These are phyloP conservation scores for Noctua janthina DNA, from an alignment of 2,888 invertebrate genomes.

Conservation along the genomic window DNA sequence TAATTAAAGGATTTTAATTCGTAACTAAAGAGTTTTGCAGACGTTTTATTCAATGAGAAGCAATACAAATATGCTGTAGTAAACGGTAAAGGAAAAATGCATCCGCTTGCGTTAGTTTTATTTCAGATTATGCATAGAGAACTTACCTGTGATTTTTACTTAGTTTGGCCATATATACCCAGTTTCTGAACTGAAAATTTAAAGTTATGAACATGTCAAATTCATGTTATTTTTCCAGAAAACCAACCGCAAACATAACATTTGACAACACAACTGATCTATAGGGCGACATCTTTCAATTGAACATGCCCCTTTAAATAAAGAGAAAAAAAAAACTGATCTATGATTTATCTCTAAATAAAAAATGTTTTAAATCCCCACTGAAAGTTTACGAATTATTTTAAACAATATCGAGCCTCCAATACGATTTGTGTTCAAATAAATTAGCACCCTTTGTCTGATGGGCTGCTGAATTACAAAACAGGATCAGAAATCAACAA, in stretches of 20 bases:
- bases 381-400: conserved; percentile 4
- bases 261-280: background rate
- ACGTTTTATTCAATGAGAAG: background rate
- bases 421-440: conserved; percentile 49
- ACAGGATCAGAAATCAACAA: conserved; percentile 63
- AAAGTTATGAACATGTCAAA: too few relatives aligned
- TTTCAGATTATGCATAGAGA: background rate
- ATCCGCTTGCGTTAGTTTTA: background rate
- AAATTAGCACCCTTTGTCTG: conserved; percentile 61
- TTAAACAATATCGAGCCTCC: conserved; percentile 26
- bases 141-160: too few relatives aligned
- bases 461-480: conserved; percentile 58
- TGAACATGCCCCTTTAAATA: too few relatives aligned
- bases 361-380: background rate
- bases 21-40: conserved; percentile 4
- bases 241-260: background rate
- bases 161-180: background rate
- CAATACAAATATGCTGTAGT: background rate
- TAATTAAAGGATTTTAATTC: conserved; percentile 36
- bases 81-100: conserved; percentile 1
- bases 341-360: background rate
- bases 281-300: too few relatives aligned
- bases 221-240: background rate
- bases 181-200: background rate
- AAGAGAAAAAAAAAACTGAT: too few relatives aligned